These are phyloP conservation scores for Andrena minutula DNA, from an alignment of 2,888 invertebrate genomes.

Conservation along the genomic window DNA sequence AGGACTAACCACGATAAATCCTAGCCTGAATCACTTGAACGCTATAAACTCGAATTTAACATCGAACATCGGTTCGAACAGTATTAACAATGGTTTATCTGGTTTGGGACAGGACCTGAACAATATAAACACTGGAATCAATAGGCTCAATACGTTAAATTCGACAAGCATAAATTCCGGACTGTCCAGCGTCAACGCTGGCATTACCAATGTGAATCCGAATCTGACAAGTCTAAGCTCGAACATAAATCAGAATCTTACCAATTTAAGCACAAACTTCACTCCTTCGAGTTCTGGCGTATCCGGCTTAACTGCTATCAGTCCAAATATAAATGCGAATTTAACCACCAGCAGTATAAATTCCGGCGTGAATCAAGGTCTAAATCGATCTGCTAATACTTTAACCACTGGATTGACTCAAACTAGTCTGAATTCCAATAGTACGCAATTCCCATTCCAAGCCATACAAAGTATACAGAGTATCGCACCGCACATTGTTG, in stretches of 20 bases:
- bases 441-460: conserved; percentile 82
- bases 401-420: conserved; percentile 78
- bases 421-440: conserved; percentile 78
- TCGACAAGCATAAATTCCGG: conserved; percentile 80
- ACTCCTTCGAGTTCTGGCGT: conserved; percentile 77
- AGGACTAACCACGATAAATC: conserved; percentile 83
- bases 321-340: conserved; percentile 75
- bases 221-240: conserved; percentile 79
- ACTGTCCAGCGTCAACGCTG: conserved; percentile 78
- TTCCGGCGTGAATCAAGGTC: conserved; percentile 77
- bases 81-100: conserved; percentile 82
- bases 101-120: conserved; percentile 82
- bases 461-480: conserved; percentile 83
- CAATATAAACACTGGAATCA: conserved; percentile 80
- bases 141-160: conserved; percentile 79
- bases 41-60: conserved; percentile 81
- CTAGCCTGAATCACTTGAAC: conserved; percentile 81
- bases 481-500: conserved; percentile 83
- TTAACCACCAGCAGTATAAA: conserved; percentile 75
- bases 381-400: conserved; percentile 79
- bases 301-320: conserved; percentile 77
- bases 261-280: conserved; percentile 78
- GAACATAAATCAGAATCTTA: conserved; percentile 81
- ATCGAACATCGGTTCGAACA: conserved; percentile 81
- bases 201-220: conserved; percentile 80